phyloP scores from a whole-genome alignment of 2,888 invertebrate genomes.

The Anthoptus insignis region DNA sequence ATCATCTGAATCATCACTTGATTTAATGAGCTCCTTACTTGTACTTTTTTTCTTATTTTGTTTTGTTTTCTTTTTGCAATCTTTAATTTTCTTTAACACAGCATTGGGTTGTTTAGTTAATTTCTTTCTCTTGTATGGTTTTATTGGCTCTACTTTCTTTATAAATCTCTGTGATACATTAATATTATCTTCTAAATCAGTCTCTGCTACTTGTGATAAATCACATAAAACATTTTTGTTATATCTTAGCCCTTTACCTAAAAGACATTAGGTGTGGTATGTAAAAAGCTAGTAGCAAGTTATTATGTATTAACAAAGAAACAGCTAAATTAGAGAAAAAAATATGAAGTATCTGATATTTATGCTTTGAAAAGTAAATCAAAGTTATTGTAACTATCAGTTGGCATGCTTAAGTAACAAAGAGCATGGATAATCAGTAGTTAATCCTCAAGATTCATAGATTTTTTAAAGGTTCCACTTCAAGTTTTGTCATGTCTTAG shows the following conservation, averaged over 20 bases:
- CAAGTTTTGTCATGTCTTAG: too few relatives aligned
- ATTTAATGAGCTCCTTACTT: constrained; percentile 55
- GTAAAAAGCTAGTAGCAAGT: constrained; percentile 4
- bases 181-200: constrained; percentile 63
- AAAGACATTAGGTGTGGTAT: constrained; percentile 45
- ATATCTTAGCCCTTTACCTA: constrained; percentile 57
- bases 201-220: constrained; percentile 70
- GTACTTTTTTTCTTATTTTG: constrained; percentile 48
- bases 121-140: constrained; percentile 42
- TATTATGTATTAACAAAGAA: too few relatives aligned
- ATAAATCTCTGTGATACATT: constrained; percentile 13
- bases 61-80: constrained; percentile 60
- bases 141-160: constrained; percentile 10
- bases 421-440: too few relatives aligned
- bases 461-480: too few relatives aligned
- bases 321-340: too few relatives aligned
- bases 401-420: too few relatives aligned
- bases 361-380: too few relatives aligned
- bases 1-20: constrained; percentile 77
- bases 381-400: too few relatives aligned
- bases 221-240: constrained; percentile 56
- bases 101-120: constrained; percentile 49
- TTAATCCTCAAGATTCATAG: too few relatives aligned
- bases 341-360: too few relatives aligned
- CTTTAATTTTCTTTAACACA: constrained; percentile 34